Conservation (phyloP, 2,113 vertebrate genomes). For the Lophura nycthemera region DNA sequence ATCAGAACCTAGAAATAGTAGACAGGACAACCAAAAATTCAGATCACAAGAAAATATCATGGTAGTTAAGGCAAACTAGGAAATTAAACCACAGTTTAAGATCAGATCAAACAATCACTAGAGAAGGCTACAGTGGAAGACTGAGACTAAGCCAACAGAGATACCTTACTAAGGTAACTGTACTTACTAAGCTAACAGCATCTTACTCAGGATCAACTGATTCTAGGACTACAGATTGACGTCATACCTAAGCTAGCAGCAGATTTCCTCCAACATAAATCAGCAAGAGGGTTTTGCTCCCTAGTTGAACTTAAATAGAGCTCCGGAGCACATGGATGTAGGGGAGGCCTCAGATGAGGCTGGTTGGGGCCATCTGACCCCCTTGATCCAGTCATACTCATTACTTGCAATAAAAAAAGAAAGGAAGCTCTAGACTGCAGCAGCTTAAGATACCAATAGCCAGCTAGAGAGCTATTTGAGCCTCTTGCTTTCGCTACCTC, state of each 20-base stretch:
- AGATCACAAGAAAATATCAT: not conserved
- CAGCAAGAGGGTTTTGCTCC: fast-evolving
- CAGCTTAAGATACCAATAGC: fast-evolving
- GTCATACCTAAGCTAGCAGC: fast-evolving
- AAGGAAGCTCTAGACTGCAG: fast-evolving
- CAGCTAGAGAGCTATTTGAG: fast-evolving
- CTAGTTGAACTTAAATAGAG: not conserved
- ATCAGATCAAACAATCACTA: too few relatives aligned
- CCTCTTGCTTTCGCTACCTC: fast-evolving
- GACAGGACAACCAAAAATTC: fast-evolving
- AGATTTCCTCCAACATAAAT: fast-evolving
- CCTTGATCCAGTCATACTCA: not conserved
- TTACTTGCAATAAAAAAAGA: not conserved
- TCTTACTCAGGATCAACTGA: fast-evolving
- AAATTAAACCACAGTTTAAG: not conserved
- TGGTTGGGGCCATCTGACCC: fast-evolving
- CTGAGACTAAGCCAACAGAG: fast-evolving
- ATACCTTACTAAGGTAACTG: too few relatives aligned
- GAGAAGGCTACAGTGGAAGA: fast-evolving
- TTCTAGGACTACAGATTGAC: fast-evolving
- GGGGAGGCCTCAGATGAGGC: fast-evolving
- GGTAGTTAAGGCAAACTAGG: fast-evolving
- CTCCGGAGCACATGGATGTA: fast-evolving
- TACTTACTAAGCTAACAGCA: too few relatives aligned
- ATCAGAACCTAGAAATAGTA: not conserved